phyloP scores from a whole-genome alignment of 2,113 vertebrate species.

The Oreochromis spilurus region DNA sequence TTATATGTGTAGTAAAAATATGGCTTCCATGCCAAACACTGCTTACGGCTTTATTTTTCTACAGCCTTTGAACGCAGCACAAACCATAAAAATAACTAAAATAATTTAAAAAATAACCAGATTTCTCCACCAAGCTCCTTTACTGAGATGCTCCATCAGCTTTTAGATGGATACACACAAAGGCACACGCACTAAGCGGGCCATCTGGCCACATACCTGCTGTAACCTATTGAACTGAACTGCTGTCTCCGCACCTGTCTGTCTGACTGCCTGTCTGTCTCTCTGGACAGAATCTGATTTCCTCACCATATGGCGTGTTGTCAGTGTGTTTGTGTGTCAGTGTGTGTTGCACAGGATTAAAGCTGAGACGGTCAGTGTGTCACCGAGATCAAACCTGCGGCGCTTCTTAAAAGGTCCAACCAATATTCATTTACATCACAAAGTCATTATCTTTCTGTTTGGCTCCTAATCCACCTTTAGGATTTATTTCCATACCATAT shows the following conservation, averaged over 20 bases:
- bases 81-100: neutral
- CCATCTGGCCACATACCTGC: slow-evolving; percentile 61
- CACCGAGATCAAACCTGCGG: slow-evolving; percentile 17
- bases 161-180: neutral
- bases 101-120: neutral
- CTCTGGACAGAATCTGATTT: slow-evolving; percentile 57
- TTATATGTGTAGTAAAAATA: neutral
- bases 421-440: neutral
- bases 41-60: neutral
- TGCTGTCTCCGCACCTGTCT: slow-evolving; percentile 34
- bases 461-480: neutral
- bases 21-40: neutral
- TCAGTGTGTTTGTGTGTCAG: slow-evolving; percentile 11
- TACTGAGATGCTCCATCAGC: neutral
- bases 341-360: slow-evolving; percentile 19
- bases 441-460: neutral
- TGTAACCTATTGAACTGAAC: slow-evolving; percentile 55
- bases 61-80: neutral
- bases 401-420: neutral
- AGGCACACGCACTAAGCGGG: neutral
- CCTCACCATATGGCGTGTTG: slow-evolving; percentile 56
- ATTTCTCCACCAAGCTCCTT: neutral
- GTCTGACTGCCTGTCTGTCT: slow-evolving; percentile 49
- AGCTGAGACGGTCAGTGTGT: slow-evolving; percentile 28
- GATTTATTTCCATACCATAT: neutral